These are phyloP conservation scores for Pachycephala philippinensis DNA, from an alignment of 2,113 vertebrate genomes.

Conservation along the genomic window DNA sequence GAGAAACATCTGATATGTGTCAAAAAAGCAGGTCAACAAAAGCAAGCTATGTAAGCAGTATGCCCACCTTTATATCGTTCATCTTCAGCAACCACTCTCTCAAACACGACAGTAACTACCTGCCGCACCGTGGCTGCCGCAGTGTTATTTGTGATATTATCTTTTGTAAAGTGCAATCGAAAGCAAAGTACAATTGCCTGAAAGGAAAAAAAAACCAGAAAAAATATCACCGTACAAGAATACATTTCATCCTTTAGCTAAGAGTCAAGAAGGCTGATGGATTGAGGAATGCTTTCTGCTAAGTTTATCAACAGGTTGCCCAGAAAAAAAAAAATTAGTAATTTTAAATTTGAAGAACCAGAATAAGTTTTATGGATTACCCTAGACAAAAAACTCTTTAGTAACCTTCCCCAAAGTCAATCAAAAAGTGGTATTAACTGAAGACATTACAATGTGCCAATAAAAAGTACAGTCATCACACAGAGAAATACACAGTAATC, in stretches of 20 bases:
- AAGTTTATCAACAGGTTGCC: not conserved
- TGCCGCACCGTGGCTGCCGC: conserved; percentile 95
- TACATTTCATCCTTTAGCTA: not conserved
- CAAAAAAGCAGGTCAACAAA: not conserved
- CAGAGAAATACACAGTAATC: not conserved
- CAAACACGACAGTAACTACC: conserved; percentile 97
- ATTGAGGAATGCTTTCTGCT: not conserved
- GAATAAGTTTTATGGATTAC: not conserved
- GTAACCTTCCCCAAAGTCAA: not conserved
- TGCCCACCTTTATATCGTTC: conserved; percentile 86
- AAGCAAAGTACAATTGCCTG: conserved; percentile 98
- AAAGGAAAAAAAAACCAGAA: not conserved
- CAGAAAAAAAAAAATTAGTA: not conserved
- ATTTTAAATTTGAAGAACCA: not conserved
- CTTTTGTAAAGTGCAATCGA: conserved; percentile 98
- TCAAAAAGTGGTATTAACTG: not conserved
- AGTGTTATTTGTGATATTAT: conserved; percentile 99
- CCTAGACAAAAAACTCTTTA: not conserved
- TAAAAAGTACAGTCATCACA: not conserved
- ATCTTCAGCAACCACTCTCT: conserved; percentile 98
- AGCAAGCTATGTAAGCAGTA: not conserved
- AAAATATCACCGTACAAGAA: not conserved
- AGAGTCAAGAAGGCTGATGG: not conserved
- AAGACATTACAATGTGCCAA: not conserved
- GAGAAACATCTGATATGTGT: not conserved